Base-by-base conservation (phyloP, 2,888 invertebrate genomes). In the Imbricaverruca yamaguchii region DNA sequence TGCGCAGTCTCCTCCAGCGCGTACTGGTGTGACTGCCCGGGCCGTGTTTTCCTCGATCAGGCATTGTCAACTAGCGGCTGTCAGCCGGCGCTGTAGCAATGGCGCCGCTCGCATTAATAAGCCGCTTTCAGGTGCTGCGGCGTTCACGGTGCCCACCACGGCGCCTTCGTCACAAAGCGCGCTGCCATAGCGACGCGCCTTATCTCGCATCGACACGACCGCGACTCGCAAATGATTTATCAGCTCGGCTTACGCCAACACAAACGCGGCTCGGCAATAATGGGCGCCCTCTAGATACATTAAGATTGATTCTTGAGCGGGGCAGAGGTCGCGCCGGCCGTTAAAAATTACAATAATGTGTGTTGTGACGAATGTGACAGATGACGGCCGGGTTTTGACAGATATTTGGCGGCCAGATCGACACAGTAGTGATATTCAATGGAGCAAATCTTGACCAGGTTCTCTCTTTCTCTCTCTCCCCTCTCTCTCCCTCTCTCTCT, bases 271-370 rank as follows among this genome's bases (percentile, higher is more conserved):
- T 11, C 23, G 74, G 23, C 53, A 74, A 74, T 74, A 74, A 74
- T 74, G 74, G 74, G 53, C 18, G 74, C 53, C 74, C 53, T 53
- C 39, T 18, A 74, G 74, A 78, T 78, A 78, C 78, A 78, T 78
- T 78, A 78, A 78, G 78, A 78, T 78, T 78, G 78, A 78, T 78
- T 57, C 57, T 78, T 78, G 78, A 57, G 39, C 74, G 53, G 53
- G 53, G 13, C 53, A 9, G 39, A 25, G 74, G 74, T 53, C 74
- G 74, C 74, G 53, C 53, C 53, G 74, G 13, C 53, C 74, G 53
- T 74, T 53, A 53, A 74, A 74, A 69, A 74, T 53, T 23, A 53
- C 53, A 39, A 74, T 74, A 74, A 74, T 74, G 74, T 53, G 53
- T 74, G 74, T 74, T 74, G 39, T 74, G 74, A 74, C 74, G 53